These are phyloP conservation scores for Pseudobourletiella spinata DNA, from an alignment of 1,140 invertebrate genomes.

Conservation along the genomic window DNA sequence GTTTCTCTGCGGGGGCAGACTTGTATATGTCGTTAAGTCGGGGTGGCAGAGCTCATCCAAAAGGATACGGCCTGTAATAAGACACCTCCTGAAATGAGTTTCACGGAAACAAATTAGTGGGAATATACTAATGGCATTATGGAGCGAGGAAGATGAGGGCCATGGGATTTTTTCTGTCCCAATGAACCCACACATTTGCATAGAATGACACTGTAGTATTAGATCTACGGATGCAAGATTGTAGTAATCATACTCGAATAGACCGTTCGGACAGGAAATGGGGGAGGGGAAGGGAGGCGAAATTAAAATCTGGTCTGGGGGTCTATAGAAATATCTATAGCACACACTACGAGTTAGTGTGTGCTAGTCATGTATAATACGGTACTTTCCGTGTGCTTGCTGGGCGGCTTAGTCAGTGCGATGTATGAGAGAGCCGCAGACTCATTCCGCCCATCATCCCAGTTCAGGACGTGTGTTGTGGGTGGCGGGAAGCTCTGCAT, in stretches of 20 bases:
- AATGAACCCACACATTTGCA: not conserved
- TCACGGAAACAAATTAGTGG: not conserved
- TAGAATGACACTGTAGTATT: not conserved
- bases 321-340: not conserved
- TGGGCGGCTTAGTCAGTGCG: not conserved
- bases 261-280: not conserved
- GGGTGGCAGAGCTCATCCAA: too few species aligned
- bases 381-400: not conserved
- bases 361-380: not conserved
- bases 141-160: not conserved
- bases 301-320: conserved; percentile 3
- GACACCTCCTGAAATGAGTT: not conserved
- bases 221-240: not conserved
- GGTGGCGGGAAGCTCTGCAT: conserved; percentile 5
- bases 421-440: too few species aligned
- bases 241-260: too few species aligned
- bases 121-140: not conserved
- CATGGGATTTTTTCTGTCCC: not conserved
- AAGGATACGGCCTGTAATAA: too few species aligned
- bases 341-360: not conserved
- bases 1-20: too few species aligned
- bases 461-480: not conserved
- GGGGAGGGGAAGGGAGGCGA: not conserved
- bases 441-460: too few species aligned
- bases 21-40: too few species aligned